These are phyloP conservation scores for Myocastor coypus DNA, from an alignment of 2,113 vertebrate genomes.

Conservation along the genomic window DNA sequence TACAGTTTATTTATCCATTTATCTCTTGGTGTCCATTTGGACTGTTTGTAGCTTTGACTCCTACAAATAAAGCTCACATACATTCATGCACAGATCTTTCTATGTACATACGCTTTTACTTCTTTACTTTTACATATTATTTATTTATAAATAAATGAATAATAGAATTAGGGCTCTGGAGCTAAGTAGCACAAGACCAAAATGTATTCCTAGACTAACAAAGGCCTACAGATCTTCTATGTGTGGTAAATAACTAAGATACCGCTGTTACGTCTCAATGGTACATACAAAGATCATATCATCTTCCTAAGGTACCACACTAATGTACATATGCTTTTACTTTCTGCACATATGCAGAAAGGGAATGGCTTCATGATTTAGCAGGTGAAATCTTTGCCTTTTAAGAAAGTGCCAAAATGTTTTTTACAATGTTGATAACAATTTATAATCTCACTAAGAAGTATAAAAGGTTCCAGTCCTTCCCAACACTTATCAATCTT, in stretches of 20 bases:
- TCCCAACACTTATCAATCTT: background rate
- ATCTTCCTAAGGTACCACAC: too few relatives aligned
- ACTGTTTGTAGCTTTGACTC: background rate
- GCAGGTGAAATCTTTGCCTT: background rate
- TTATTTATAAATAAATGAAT: too few relatives aligned
- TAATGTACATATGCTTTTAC: too few relatives aligned
- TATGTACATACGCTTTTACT: background rate
- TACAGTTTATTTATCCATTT: background rate
- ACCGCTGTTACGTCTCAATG: too few relatives aligned
- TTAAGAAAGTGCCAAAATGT: background rate
- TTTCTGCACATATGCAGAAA: background rate
- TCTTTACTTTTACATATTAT: too few relatives aligned
- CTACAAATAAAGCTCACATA: conserved; percentile 29
- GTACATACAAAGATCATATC: too few relatives aligned
- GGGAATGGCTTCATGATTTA: background rate
- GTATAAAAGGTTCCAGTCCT: background rate
- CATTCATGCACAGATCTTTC: background rate
- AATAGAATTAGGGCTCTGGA: too few relatives aligned
- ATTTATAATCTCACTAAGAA: background rate
- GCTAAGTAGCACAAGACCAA: too few relatives aligned
- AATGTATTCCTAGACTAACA: too few relatives aligned
- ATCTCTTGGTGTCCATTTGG: background rate
- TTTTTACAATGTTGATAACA: background rate
- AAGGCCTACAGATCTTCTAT: too few relatives aligned
- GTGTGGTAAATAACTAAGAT: too few relatives aligned